Base-by-base conservation (phyloP, 2,797 vertebrate species). In the Scolopax bukidnonensis region DNA sequence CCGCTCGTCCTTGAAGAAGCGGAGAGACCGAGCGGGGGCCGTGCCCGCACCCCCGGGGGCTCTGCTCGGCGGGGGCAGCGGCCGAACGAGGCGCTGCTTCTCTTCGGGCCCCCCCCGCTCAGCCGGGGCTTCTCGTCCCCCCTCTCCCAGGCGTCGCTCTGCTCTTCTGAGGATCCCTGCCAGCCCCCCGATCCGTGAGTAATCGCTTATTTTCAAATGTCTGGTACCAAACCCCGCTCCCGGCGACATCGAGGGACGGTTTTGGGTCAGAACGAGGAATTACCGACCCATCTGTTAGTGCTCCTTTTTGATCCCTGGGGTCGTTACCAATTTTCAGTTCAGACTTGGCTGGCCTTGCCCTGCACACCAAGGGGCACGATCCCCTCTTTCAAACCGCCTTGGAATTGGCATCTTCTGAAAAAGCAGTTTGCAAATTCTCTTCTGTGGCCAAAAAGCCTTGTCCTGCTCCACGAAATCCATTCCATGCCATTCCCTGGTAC, bases 111-210 rank as follows among this genome's bases (percentile, higher is more conserved):
- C 45, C 16, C 0, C 78, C 48, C 1, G 78, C 74, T 36, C 5
- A 3, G 10, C 84, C 10, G 63, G 24, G 16, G 9, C 16, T 12
- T 1, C 12, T 14, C 2, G 9, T 2, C 4, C 6, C 33, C 47
- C 45, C 41, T 9, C 20, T 3, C 14, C 19, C 12, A 11, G 90
- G 51, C 79, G 27, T 3, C 28, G 51, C 91, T 47, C 36, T 36
- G 84, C 3, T 30, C 91, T 47, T 21, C 94, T 2, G 75, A 57
- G 79, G 41, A 11, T 8, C 28, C 2, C 57, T n/a, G 95, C 14
- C 23, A 24, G 12, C 38, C 3, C 27, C 25, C 59, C 25, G 60
- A 32, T 5, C 84, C 54, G 97, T 98, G 89, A 97, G 97, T 97
- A 85, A 17, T 1, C 18, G 6, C 9, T 25, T 12, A 11, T 8